A percentile compares a stretch with the other conserved stretches of the same genome.
Evolutionary conservation across 2,797 vertebrate species (phyloP).

Genomic region (Peromyscus eremicus): DNA sequence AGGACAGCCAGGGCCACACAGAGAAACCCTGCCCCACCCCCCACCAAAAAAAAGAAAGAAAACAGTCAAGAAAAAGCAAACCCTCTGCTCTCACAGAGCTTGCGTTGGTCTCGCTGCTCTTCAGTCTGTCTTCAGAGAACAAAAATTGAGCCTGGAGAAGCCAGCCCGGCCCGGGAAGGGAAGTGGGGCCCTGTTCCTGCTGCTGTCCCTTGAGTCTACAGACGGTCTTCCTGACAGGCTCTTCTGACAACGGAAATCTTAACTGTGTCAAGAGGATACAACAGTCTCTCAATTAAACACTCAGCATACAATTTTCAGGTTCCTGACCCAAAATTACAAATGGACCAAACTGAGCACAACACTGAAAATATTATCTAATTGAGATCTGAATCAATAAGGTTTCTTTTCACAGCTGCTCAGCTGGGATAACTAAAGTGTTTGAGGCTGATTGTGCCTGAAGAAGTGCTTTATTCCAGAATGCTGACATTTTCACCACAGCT

Average conservation of each 20-base stretch:
- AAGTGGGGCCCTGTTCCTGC: not conserved
- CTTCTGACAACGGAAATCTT: not conserved
- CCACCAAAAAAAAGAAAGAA: too few species aligned
- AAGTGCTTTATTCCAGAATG: not conserved
- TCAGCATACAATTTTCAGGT: constrained; percentile 10
- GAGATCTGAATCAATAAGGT: constrained; percentile 18
- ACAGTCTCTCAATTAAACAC: not conserved
- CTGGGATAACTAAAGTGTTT: constrained; percentile 2
- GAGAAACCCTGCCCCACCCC: too few species aligned
- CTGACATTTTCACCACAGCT: not conserved
- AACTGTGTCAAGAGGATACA: not conserved
- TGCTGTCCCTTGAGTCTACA: not conserved
- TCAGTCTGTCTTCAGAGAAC: constrained; percentile 48
- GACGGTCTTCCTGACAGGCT: not conserved
- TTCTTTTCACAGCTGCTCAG: not conserved
- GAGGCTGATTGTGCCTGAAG: not conserved
- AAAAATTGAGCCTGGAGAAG: not conserved
- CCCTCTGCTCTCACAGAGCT: not conserved
- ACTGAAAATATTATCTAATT: constrained; percentile 29
- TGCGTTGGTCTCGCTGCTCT: not conserved
- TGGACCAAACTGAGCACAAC: constrained; percentile 48
- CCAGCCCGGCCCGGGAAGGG: not conserved
- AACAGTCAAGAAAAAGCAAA: not conserved
- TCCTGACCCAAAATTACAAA: constrained; percentile 50
- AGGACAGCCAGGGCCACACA: not conserved